phyloP scores from a whole-genome alignment of 1,140 invertebrate species.

The silkworm (Bombyx mori) region DNA sequence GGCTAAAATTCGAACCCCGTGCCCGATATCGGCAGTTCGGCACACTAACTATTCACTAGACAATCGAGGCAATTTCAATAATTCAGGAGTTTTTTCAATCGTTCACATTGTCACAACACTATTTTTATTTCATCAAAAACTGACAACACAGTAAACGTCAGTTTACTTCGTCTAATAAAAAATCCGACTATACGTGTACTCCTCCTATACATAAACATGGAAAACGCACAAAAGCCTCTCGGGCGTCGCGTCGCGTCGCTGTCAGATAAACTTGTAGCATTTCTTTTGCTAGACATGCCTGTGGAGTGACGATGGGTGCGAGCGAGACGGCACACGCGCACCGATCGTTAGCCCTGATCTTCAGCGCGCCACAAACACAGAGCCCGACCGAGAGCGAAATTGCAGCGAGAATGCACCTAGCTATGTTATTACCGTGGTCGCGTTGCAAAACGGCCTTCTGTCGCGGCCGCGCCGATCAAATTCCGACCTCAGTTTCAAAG shows the following conservation, averaged over 20 bases:
- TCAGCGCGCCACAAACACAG: conserved; percentile 69
- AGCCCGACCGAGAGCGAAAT: conserved; percentile 70
- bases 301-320: conserved; percentile 27
- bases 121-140: too few relatives aligned
- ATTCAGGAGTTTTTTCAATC: too few relatives aligned
- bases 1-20: too few relatives aligned
- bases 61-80: too few relatives aligned
- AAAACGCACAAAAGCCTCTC: conserved; percentile 69
- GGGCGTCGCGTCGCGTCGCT: conserved; percentile 58
- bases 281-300: conserved; percentile 57
- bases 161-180: too few relatives aligned
- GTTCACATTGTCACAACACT: too few relatives aligned
- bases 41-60: too few relatives aligned
- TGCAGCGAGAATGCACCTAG: conserved; percentile 70
- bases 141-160: too few relatives aligned
- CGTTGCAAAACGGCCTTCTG: conserved; percentile 52
- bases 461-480: conserved; percentile 17
- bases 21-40: too few relatives aligned
- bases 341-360: conserved; percentile 71
- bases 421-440: conserved; percentile 57
- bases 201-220: conserved; percentile 68
- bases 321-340: conserved; percentile 42
- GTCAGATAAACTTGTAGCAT: conserved; percentile 67
- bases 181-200: too few relatives aligned
- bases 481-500: conserved; percentile 25